phyloP scores from a whole-genome alignment of 1,140 invertebrate species.

The Papilio glaucus region DNA sequence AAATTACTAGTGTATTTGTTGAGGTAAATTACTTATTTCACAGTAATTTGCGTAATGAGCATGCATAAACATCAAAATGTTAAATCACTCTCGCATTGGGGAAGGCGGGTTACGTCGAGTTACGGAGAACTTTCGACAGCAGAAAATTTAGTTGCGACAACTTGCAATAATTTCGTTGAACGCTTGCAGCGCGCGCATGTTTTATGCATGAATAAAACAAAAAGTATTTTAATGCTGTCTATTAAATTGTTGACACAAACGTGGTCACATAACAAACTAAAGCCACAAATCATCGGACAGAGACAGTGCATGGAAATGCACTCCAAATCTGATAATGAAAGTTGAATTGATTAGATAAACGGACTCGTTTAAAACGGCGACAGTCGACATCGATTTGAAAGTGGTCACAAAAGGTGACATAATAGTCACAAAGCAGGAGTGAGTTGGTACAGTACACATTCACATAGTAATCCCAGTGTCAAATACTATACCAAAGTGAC shows the following conservation, averaged over 20 bases:
- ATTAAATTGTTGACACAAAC: too few species aligned
- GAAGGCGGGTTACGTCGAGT: conserved; percentile 6
- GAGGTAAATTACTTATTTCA: background rate
- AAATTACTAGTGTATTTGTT: background rate
- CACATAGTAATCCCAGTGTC: too few species aligned
- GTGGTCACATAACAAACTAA: background rate
- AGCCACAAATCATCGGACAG: background rate
- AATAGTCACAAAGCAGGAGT: background rate
- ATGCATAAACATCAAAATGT: conserved; percentile 26
- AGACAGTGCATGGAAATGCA: background rate
- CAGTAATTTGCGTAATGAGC: conserved; percentile 23
- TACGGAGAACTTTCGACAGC: conserved; percentile 13
- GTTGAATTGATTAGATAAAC: conserved; percentile 8
- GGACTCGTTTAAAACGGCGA: background rate
- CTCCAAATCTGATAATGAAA: background rate
- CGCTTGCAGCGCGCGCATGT: background rate
- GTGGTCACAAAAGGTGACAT: background rate
- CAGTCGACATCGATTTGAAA: conserved; percentile 7
- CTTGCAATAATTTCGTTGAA: conserved; percentile 6
- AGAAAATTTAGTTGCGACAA: conserved; percentile 12
- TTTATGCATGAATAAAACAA: background rate
- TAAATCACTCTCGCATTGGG: background rate
- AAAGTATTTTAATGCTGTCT: background rate
- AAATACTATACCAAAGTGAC: too few species aligned
- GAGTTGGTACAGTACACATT: too few species aligned